These are phyloP conservation scores for Mastomys natalensis DNA, from an alignment of 2,113 vertebrate genomes.

Conservation along the genomic window DNA sequence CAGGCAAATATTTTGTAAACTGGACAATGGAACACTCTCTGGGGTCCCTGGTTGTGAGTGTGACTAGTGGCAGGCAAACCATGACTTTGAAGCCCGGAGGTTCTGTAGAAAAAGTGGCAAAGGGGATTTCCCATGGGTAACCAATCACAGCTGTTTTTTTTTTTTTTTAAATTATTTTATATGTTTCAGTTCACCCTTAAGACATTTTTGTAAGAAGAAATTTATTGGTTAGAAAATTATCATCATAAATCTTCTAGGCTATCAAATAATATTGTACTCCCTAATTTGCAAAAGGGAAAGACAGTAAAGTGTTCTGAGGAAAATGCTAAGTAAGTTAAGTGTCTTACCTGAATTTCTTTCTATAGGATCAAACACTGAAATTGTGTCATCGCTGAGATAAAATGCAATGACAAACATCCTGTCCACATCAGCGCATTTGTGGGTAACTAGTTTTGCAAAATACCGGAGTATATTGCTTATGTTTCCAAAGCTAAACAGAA, in stretches of 20 bases:
- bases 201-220: slow-evolving; percentile 41
- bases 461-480: slow-evolving; percentile 91
- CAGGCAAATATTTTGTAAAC: not conserved
- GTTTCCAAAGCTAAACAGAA: slow-evolving; percentile 87
- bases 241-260: slow-evolving; percentile 24
- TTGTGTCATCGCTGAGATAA: slow-evolving; percentile 92
- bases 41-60: not conserved
- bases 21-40: slow-evolving; percentile 23
- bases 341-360: slow-evolving; percentile 92
- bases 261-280: slow-evolving; percentile 32
- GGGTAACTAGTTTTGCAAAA: slow-evolving; percentile 88
- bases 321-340: not conserved
- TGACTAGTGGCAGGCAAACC: not conserved
- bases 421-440: slow-evolving; percentile 83
- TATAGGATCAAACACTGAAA: slow-evolving; percentile 90
- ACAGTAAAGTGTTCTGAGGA: slow-evolving; percentile 22
- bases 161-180: not conserved
- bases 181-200: slow-evolving; percentile 25
- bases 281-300: slow-evolving; percentile 57
- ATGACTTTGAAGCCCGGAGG: not conserved
- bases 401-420: slow-evolving; percentile 92
- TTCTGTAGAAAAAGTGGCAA: slow-evolving; percentile 14
- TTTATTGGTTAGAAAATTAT: not conserved
- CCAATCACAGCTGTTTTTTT: not conserved
- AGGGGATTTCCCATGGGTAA: not conserved